These are phyloP conservation scores for Microcebus lehilahytsara DNA, from an alignment of 2,113 vertebrate genomes.

Conservation along the genomic window DNA sequence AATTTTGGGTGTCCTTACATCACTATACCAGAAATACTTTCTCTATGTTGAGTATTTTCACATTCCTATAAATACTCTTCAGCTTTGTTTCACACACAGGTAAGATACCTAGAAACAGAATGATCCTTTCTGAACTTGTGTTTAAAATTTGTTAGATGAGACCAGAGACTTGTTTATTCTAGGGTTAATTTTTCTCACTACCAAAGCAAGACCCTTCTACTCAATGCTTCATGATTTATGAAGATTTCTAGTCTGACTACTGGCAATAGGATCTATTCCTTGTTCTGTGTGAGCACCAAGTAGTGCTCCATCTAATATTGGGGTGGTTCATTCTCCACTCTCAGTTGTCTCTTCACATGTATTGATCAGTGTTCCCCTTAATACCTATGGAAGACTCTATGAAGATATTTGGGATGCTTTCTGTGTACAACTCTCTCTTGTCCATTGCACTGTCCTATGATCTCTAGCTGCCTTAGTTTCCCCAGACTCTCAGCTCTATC, in stretches of 20 bases:
- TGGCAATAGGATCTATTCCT: neutral
- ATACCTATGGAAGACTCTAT: neutral
- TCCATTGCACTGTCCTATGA: neutral
- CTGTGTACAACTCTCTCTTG: neutral
- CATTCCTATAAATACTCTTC: conserved; percentile 34
- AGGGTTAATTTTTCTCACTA: neutral
- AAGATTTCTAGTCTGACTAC: neutral
- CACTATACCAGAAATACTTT: neutral
- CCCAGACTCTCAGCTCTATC: neutral
- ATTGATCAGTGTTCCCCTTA: neutral
- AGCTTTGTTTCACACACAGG: neutral
- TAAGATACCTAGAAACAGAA: neutral
- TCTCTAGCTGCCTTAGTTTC: neutral
- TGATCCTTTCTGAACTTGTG: neutral
- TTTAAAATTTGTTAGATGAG: neutral
- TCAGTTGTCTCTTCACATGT: neutral
- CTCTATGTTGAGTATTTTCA: neutral
- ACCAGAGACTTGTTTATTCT: conserved; percentile 14
- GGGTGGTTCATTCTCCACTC: neutral
- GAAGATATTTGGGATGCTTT: neutral
- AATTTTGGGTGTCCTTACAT: neutral
- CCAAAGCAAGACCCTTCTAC: neutral
- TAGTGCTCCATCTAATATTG: neutral
- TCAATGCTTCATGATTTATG: neutral
- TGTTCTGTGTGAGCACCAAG: neutral